These are phyloP conservation scores for Temnothorax ravouxi DNA, from an alignment of 2,888 invertebrate genomes.

Conservation along the genomic window DNA sequence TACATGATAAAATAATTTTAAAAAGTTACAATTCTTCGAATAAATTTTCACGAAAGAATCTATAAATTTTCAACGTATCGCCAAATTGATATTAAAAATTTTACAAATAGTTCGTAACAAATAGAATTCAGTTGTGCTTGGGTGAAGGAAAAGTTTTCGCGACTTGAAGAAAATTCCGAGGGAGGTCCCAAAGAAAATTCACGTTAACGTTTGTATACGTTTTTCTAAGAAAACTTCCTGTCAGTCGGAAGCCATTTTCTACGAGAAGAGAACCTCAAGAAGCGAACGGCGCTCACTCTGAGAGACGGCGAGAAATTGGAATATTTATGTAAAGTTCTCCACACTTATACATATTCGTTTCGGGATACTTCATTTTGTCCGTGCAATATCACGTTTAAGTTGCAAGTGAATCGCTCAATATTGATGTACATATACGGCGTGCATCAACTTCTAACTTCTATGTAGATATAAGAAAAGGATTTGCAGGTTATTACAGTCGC, in stretches of 20 bases:
- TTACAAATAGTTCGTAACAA: not conserved
- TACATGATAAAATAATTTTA: not conserved
- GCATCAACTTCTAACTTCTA: not conserved
- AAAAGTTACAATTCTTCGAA: not conserved
- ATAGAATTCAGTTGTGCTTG: not conserved
- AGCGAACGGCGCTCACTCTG: not conserved
- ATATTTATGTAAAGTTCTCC: slow-evolving; percentile 27
- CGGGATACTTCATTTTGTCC: not conserved
- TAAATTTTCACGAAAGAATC: not conserved
- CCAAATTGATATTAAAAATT: not conserved
- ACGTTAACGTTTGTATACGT: not conserved
- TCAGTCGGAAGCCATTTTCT: slow-evolving; percentile 1
- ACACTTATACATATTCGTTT: not conserved
- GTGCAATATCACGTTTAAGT: not conserved
- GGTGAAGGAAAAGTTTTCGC: not conserved
- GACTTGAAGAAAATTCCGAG: not conserved
- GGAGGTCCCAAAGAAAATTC: not conserved
- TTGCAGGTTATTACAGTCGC: not conserved
- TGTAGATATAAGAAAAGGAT: not conserved
- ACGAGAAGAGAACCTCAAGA: not conserved
- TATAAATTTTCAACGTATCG: not conserved
- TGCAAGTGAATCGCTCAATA: not conserved
- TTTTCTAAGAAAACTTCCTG: not conserved
- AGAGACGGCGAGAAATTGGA: not conserved
- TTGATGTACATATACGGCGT: not conserved